Conservation (phyloP, 2,888 invertebrate species). For the Lottia gigantea region DNA sequence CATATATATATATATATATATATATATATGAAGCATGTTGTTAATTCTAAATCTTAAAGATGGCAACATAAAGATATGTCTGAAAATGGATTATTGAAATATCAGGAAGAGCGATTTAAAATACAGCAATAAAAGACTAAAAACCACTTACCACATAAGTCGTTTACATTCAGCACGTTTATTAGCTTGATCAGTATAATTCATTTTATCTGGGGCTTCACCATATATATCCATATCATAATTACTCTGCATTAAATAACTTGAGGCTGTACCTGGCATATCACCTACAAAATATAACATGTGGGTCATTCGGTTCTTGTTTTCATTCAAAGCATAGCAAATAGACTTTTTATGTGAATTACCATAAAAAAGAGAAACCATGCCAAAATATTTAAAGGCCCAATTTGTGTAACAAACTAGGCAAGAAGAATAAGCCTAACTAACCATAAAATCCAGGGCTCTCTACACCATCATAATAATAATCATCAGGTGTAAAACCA, state of each 20-base stretch:
- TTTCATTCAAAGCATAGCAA: too few species aligned
- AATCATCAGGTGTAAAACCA: slow-evolving; percentile 84
- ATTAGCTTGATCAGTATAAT: slow-evolving; percentile 87
- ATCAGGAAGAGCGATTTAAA: too few species aligned
- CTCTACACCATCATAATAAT: slow-evolving; percentile 66
- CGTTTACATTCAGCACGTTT: slow-evolving; percentile 84
- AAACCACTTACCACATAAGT: slow-evolving; percentile 76
- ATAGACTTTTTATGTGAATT: too few species aligned
- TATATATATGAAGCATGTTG: too few species aligned
- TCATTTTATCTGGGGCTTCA: slow-evolving; percentile 75
- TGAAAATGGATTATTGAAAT: too few species aligned
- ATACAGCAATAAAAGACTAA: too few species aligned
- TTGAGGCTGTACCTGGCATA: slow-evolving; percentile 65
- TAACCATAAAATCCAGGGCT: slow-evolving; percentile 47
- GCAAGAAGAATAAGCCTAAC: background rate
- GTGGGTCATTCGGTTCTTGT: background rate
- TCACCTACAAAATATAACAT: slow-evolving; percentile 24
- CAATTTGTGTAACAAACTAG: too few species aligned
- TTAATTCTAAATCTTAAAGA: too few species aligned
- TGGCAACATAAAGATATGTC: too few species aligned
- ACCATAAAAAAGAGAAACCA: too few species aligned
- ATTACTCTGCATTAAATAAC: slow-evolving; percentile 66
- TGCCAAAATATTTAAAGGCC: too few species aligned
- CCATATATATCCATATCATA: slow-evolving; percentile 69
- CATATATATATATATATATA: too few species aligned